Evolutionary conservation across 2,888 invertebrate species (phyloP), one percentile per base, ranked within the genome.

Genomic region (Mantis religiosa): DNA sequence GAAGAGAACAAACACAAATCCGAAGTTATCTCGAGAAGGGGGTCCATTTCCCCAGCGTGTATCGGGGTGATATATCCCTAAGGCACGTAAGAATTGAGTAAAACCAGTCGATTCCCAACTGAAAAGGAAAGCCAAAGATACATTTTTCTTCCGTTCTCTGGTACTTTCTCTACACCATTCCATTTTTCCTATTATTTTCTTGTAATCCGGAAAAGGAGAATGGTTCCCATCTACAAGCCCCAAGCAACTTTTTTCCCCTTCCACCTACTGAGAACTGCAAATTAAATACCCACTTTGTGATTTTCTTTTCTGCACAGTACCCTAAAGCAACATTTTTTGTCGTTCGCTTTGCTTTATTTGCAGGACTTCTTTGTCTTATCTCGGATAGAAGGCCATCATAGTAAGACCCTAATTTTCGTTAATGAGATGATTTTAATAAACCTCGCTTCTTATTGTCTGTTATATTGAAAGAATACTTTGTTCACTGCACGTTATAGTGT

Each of bases 11-110:
- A 20, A 71, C 25, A 20, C 54, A 25, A 71, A 71, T 12, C 12
- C 41, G 12, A 71, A 71, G 54, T 71, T 71, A 20, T 20, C 54
- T 20, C 20, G 41, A 41, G 41, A 41, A 41, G 12, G 0, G 12
- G 41, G 41, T 41, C 41, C 41, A 41, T 71, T 71, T 71, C 54
- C 4, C 54, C 25, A 71, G 15, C 54, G 20, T 71, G 20, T 71
- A 71, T 71, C 6, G 54, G 54, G 54, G 54, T 71, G 54, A 71
- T 20, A 71, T 71, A 12, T 28, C 82, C 82, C 87, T 27, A 30
- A 25, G 87, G 82, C 6, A 82, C 82, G 41, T 87, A 87, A 87
- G 82, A 87, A 87, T 82, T 87, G 87, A 87, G 82, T 82, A 82
- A 87, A 87, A 87, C 34, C 82, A 87, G 82, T 87, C 82, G 27